Base-by-base conservation (phyloP, 2,797 vertebrate genomes). In the Ficedula albicollis region DNA sequence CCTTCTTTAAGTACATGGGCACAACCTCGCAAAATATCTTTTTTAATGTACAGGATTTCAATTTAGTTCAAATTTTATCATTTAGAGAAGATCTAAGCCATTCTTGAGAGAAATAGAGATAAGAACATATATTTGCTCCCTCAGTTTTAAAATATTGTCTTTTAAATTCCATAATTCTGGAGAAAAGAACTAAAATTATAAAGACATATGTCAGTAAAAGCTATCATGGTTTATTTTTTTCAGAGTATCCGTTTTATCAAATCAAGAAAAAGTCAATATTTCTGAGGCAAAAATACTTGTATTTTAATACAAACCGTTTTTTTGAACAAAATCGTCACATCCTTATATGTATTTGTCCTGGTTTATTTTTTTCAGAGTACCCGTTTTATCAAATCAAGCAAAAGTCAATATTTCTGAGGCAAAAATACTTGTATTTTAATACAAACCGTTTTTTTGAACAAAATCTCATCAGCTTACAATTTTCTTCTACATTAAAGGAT, bases 1-100 rank as follows among this genome's bases (percentile, higher is more conserved):
- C 41, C 16, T 67, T 85, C 58, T 63, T 90, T 38, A 83, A 80
- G 49, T 51, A 62, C 7, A 12, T 64, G 69, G 1, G 1, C 41
- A 64, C 38, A 69, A 9, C 15, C 5, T 59, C 76, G 15, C 12
- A 84, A 64, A 51, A 81, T 55, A 44, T 17, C 6, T 27, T 17
- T 29, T 36, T 12, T 23, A 52, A 54, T 46, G 29, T 38, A 26
- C 2, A 34, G 34, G 15, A 59, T 66, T 77, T 85, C 26, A 36
- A 10, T 92, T 69, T 89, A 84, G 84, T 77, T 92, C 87, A 76
- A 89, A 32, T 74, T 90, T 93, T 90, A 74, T 73, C 21, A 92
- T 93, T 96, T 87, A 78, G 64, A 55, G 46, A 85, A 87, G 13
- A 5, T 81, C 66, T 82, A 94, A 87, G 12, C 20, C 22, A 72